Conservation (phyloP, 2,113 vertebrate genomes). For the Benitochromis conjunctus region DNA sequence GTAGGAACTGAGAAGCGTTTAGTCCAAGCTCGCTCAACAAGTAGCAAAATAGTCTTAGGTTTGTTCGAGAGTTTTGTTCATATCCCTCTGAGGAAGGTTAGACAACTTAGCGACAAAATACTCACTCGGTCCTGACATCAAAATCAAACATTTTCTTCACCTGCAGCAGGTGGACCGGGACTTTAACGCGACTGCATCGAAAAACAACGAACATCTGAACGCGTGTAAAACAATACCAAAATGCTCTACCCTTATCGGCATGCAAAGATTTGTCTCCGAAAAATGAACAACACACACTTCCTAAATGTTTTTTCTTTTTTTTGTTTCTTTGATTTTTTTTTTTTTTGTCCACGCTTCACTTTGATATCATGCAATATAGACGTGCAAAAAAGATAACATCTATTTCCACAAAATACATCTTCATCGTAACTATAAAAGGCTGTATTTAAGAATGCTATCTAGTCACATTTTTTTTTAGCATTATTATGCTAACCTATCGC, state of each 20-base stretch:
- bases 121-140: not conserved
- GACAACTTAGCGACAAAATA: slow-evolving; percentile 36
- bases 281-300: slow-evolving; percentile 70
- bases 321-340: slow-evolving; percentile 47
- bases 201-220: slow-evolving; percentile 49
- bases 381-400: slow-evolving; percentile 84
- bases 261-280: slow-evolving; percentile 73
- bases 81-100: slow-evolving; percentile 26
- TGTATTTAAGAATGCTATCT: slow-evolving; percentile 78
- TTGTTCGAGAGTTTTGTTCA: slow-evolving; percentile 57
- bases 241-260: slow-evolving; percentile 71
- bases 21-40: slow-evolving; percentile 48
- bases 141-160: slow-evolving; percentile 34
- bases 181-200: slow-evolving; percentile 13
- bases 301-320: slow-evolving; percentile 58
- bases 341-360: slow-evolving; percentile 72
- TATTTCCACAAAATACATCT: slow-evolving; percentile 83
- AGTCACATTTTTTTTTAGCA: slow-evolving; percentile 74
- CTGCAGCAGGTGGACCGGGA: slow-evolving; percentile 25
- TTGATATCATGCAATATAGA: slow-evolving; percentile 82
- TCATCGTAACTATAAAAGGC: slow-evolving; percentile 79
- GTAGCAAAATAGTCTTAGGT: slow-evolving; percentile 55
- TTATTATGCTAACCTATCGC: slow-evolving; percentile 69
- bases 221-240: slow-evolving; percentile 68
- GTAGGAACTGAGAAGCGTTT: slow-evolving; percentile 31